These are phyloP conservation scores for Aythya baeri DNA, from an alignment of 2,113 vertebrate genomes.

Conservation along the genomic window DNA sequence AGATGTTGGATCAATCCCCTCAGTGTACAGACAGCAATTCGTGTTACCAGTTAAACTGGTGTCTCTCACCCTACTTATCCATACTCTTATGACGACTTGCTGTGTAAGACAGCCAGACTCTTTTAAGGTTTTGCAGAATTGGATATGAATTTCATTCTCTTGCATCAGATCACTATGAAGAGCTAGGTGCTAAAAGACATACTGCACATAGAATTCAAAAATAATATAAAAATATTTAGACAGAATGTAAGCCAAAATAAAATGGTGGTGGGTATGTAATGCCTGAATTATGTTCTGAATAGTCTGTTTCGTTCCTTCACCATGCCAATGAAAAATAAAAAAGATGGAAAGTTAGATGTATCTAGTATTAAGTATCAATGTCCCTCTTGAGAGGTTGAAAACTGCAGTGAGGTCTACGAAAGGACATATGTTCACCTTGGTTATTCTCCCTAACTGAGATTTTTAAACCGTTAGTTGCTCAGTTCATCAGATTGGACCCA, in stretches of 20 bases:
- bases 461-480: not conserved
- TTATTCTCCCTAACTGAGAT: not conserved
- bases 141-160: not conserved
- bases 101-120: not conserved
- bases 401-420: not conserved
- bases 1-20: not conserved
- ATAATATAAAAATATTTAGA: not conserved
- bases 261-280: not conserved
- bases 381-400: not conserved
- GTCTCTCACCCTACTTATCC: not conserved
- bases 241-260: not conserved
- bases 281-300: not conserved
- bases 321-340: not conserved
- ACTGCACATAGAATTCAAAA: not conserved
- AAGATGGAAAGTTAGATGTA: not conserved
- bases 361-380: not conserved
- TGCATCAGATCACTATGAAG: not conserved
- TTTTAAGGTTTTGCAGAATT: not conserved
- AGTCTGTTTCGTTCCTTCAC: not conserved
- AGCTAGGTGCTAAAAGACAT: not conserved
- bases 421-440: not conserved
- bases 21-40: not conserved
- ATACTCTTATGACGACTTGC: not conserved
- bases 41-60: not conserved
- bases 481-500: not conserved